These are phyloP conservation scores for Polypedilum vanderplanki DNA, from an alignment of 1,140 invertebrate genomes.

Conservation along the genomic window DNA sequence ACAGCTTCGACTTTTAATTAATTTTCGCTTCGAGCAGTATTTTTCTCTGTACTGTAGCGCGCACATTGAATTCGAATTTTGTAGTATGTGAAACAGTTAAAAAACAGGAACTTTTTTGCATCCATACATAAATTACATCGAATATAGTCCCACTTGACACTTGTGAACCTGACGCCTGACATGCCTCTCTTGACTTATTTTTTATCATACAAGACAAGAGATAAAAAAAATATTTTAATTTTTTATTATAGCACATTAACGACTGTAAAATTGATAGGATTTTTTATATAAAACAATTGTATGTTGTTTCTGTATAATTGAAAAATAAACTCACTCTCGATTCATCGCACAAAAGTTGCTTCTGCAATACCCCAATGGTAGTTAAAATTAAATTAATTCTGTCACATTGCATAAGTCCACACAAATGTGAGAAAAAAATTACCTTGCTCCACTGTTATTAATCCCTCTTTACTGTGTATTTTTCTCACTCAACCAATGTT, in stretches of 20 bases:
- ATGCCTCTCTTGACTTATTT: background rate
- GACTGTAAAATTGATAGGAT: background rate
- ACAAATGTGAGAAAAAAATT: no score
- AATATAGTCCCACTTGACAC: background rate
- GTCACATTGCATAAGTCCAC: constrained; percentile 2
- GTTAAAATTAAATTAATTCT: constrained; percentile 15
- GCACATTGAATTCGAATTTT: background rate
- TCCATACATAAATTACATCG: background rate
- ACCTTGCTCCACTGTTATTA: no score
- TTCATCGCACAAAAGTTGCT: no score
- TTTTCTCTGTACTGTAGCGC: background rate
- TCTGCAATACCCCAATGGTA: background rate
- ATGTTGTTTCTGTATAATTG: no score
- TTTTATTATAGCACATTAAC: constrained; percentile 7
- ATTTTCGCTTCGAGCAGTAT: background rate
- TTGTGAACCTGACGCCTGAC: background rate
- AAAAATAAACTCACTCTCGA: no score
- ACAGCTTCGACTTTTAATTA: constrained; percentile 6
- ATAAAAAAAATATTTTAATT: background rate
- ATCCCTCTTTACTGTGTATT: no score
- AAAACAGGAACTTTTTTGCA: no score
- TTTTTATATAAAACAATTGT: background rate
- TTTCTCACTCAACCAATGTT: no score
- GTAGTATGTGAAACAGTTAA: constrained; percentile 9
- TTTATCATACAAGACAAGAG: background rate